Conservation (phyloP, 1,140 invertebrate genomes). For the Calosoma granatense region DNA sequence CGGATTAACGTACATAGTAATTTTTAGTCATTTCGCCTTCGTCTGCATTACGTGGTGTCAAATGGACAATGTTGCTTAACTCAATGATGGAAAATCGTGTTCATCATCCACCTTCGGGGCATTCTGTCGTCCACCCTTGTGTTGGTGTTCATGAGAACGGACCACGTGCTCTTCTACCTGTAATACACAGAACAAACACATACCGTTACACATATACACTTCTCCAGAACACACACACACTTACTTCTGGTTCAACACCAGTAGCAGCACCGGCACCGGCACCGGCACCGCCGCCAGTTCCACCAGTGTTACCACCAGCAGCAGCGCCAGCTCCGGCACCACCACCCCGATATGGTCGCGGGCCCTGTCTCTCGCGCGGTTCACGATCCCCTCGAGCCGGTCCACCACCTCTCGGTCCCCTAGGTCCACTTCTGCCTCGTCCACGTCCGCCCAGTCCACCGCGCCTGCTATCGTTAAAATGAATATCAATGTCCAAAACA, state of each 20-base stretch:
- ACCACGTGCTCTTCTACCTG: slow-evolving; percentile 7
- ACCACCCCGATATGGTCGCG: slow-evolving; percentile 17
- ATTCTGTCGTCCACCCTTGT: slow-evolving; percentile 31
- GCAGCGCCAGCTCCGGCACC: slow-evolving; percentile 23
- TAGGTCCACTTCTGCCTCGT: slow-evolving; percentile 40
- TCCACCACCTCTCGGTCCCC: slow-evolving; percentile 35
- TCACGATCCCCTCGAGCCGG: slow-evolving; percentile 17
- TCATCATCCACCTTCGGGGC: slow-evolving; percentile 93
- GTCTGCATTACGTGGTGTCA: not conserved
- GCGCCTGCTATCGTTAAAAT: slow-evolving; percentile 73
- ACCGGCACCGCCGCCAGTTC: not conserved
- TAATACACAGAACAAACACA: slow-evolving; percentile 11
- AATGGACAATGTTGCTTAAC: slow-evolving; percentile 42
- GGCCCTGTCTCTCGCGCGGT: slow-evolving; percentile 23
- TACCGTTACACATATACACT: not conserved
- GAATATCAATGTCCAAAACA: slow-evolving; percentile 79
- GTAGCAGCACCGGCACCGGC: not conserved
- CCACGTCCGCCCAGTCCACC: slow-evolving; percentile 52
- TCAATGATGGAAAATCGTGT: slow-evolving; percentile 86
- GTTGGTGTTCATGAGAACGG: slow-evolving; percentile 6
- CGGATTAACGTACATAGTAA: slow-evolving; percentile 6
- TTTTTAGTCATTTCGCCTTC: not conserved
- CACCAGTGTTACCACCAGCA: slow-evolving; percentile 14
- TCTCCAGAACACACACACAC: too few relatives aligned
- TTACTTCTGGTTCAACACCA: too few relatives aligned